Percentiles rank a stretch among this genome's conserved stretches.
Evolutionary conservation across 1,140 invertebrate genomes (phyloP).

Genomic region (Rhizoglyphus robini): DNA sequence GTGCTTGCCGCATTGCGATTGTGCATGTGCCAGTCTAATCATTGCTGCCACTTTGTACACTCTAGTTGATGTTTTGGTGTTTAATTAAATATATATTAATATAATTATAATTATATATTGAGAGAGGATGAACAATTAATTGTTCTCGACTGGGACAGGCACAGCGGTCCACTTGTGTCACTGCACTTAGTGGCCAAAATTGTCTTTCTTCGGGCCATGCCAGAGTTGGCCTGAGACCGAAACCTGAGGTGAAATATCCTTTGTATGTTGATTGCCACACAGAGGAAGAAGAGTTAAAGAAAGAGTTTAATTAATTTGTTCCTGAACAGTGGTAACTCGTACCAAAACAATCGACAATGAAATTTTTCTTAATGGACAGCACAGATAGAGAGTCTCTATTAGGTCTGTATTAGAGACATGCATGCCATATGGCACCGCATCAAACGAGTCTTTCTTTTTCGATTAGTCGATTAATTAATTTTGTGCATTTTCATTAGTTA

Average conservation of each 20-base stretch:
- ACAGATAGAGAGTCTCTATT: neutral
- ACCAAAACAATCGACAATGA: neutral
- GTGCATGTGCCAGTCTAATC: too few species aligned
- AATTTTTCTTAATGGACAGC: neutral
- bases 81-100: constrained; percentile 13
- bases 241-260: neutral
- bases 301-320: constrained; percentile 4
- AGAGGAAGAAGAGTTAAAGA: neutral
- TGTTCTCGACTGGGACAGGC: neutral
- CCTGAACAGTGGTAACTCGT: neutral
- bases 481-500: neutral
- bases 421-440: neutral
- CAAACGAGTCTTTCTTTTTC: neutral
- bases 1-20: too few species aligned
- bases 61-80: neutral
- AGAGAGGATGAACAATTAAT: neutral
- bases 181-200: neutral
- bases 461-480: constrained; percentile 15
- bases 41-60: too few species aligned
- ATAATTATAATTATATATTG: neutral
- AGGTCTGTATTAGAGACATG: too few species aligned
- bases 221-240: neutral
- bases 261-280: neutral
- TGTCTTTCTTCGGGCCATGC: neutral
- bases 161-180: too few species aligned